Conservation (phyloP, 2,797 vertebrate genomes). For the Tragelaphus eurycerus region DNA sequence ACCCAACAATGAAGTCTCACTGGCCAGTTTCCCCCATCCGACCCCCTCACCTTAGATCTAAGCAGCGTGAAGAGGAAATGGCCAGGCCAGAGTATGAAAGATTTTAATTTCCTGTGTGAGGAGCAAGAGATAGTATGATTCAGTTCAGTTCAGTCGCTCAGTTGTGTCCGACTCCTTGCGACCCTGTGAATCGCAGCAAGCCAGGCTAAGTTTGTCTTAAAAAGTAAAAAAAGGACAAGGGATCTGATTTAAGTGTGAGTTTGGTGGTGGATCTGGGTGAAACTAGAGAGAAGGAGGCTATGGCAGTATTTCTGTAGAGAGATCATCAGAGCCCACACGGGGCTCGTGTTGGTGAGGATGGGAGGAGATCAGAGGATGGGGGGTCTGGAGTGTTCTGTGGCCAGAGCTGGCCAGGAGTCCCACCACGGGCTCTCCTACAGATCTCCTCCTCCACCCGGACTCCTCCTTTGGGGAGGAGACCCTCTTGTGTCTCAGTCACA, state of each 20-base stretch:
- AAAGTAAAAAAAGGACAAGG: background rate
- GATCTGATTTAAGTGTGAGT: background rate
- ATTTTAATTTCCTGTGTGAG: background rate
- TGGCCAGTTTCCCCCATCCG: background rate
- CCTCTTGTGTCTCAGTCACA: background rate
- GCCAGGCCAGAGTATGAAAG: background rate
- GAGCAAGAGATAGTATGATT: background rate
- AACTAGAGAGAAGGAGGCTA: background rate
- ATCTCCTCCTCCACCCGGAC: accelerated
- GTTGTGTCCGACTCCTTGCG: too few species aligned
- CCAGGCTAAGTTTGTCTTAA: background rate
- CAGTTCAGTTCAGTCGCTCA: too few species aligned
- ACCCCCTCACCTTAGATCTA: background rate
- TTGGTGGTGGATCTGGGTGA: background rate
- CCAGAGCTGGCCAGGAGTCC: too few species aligned
- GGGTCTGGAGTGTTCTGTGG: accelerated
- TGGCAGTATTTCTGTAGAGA: accelerated
- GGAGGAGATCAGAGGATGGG: background rate
- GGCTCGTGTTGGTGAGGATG: accelerated
- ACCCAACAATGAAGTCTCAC: background rate
- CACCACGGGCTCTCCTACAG: background rate
- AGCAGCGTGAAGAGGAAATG: background rate
- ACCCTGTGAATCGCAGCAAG: too few species aligned
- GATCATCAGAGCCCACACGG: background rate
- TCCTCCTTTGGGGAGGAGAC: background rate